Evolutionary conservation across 2,888 invertebrate genomes (phyloP).

Genomic region (Drosophila sordidula): DNA sequence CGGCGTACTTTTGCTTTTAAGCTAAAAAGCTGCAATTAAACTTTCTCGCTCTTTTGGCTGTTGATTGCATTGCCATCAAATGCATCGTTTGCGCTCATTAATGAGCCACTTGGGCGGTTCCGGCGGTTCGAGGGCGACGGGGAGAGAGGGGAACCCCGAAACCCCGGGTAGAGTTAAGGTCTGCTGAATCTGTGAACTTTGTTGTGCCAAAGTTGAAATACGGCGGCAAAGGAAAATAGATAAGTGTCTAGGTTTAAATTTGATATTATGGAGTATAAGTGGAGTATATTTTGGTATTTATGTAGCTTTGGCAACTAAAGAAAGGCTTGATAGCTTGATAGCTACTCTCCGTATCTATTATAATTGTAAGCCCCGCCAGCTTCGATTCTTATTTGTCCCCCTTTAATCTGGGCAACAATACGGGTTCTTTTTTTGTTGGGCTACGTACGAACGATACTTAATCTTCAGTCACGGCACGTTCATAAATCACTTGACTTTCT

Average conservation of each 20-base stretch:
- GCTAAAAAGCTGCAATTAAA: slow-evolving; percentile 75
- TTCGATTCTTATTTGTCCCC: neutral
- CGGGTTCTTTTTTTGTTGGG: slow-evolving; percentile 3
- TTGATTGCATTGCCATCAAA: slow-evolving; percentile 69
- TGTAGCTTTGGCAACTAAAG: too few species aligned
- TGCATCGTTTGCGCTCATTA: slow-evolving; percentile 68
- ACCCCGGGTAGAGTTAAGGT: neutral
- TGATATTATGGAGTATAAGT: neutral
- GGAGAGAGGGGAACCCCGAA: too few species aligned
- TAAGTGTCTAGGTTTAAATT: neutral
- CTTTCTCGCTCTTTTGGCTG: slow-evolving; percentile 74
- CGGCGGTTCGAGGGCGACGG: neutral
- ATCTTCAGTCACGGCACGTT: slow-evolving; percentile 60
- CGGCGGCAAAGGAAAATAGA: neutral
- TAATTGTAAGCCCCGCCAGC: too few species aligned
- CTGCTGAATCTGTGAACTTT: slow-evolving; percentile 7
- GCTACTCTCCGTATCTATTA: too few species aligned
- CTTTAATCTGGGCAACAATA: slow-evolving; percentile 12
- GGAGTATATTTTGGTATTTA: too few species aligned
- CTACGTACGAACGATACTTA: slow-evolving; percentile 17
- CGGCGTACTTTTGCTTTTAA: slow-evolving; percentile 58
- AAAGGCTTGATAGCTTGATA: too few species aligned
- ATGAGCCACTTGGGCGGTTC: slow-evolving; percentile 52
- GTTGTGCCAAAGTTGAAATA: slow-evolving; percentile 1
- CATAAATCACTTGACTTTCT: slow-evolving; percentile 78